These are phyloP conservation scores for Caradrina clavipalpis DNA, from an alignment of 2,888 invertebrate species.

Conservation along the genomic window DNA sequence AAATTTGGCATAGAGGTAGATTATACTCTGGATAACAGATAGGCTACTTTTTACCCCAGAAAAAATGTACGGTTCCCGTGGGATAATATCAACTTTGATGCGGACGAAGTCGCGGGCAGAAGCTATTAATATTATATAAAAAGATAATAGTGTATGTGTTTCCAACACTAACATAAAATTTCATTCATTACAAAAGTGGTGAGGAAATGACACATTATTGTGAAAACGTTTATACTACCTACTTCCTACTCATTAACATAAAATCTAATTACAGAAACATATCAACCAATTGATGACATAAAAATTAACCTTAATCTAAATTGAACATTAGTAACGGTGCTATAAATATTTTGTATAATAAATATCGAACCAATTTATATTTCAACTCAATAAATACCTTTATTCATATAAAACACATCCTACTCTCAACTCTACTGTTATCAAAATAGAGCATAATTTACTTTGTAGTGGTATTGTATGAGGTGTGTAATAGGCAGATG, in stretches of 20 bases:
- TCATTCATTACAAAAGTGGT: slow-evolving; percentile 18
- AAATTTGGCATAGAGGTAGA: too few relatives aligned
- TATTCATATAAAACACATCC: slow-evolving; percentile 28
- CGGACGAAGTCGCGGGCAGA: too few relatives aligned
- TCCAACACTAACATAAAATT: slow-evolving; percentile 11
- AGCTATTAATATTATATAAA: too few relatives aligned
- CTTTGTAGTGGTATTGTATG: slow-evolving; percentile 38
- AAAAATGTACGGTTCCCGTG: too few relatives aligned
- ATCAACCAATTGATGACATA: slow-evolving; percentile 46
- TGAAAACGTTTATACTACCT: slow-evolving; percentile 28
- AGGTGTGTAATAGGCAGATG: slow-evolving; percentile 76
- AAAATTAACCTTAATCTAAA: slow-evolving; percentile 53
- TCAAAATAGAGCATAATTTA: slow-evolving; percentile 55
- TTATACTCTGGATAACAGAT: too few relatives aligned
- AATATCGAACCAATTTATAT: slow-evolving; percentile 66
- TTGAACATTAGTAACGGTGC: slow-evolving; percentile 68
- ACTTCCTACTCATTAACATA: slow-evolving; percentile 56
- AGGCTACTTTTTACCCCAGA: too few relatives aligned
- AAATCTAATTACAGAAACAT: slow-evolving; percentile 52
- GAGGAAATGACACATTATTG: slow-evolving; percentile 46
- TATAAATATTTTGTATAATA: slow-evolving; percentile 64
- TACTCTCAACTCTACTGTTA: slow-evolving; percentile 43
- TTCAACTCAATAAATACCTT: slow-evolving; percentile 70
- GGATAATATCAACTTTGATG: too few relatives aligned
- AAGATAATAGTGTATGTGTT: too few relatives aligned